Base-by-base conservation (phyloP, 2,888 invertebrate species). In the Cyrtodaria siliqua region DNA sequence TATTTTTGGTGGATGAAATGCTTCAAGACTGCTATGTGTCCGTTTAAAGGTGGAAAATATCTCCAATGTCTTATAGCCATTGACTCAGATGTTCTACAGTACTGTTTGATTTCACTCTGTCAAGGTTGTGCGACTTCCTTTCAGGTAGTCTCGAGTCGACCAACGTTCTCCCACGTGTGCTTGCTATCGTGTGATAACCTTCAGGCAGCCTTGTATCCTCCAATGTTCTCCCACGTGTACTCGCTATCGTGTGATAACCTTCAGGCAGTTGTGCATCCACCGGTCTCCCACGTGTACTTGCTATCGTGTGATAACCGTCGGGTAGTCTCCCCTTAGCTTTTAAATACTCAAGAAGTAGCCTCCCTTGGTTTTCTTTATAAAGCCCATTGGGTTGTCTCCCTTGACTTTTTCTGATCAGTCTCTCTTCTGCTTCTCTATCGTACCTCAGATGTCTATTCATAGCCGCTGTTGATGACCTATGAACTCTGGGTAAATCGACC, bases 131-230 rank as follows among this genome's bases (percentile, higher is more conserved):
- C 20, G 38, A 33, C 4, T 63, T 24, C 12, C 8, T 38, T 33
- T 18, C 53, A 9, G 44, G 24, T 1, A 44, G n/a, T n/a, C 44
- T 42, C 16, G 42, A 33, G 33, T 57, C 56, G 24, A 57, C 66
- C 20, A 49, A 9, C 29, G 57, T 49, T 49, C 57, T 59, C 26
- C 70, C 76, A 40, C 61, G 27, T 6, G 56, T 50, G 24, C 59
- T 61, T n/a, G 68, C 74, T 26, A 75, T 79, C 1, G 79, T 72
- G 38, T 79, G 68, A 38, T 79, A 72, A 18, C 71, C 79, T 23
- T 55, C 42, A 8, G 66, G n/a, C 4, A 44, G n/a, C 20, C 44
- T 42, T 24, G 42, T 29, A 49, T 57, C 56, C 29, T 49, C 66
- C 20, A 49, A 9, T 24, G 57, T 49, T 49, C 57, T 59, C 26